A percentile compares a stretch with the other conserved stretches of the same genome.
Evolutionary conservation across 1,140 invertebrate genomes (phyloP).

Genomic region (Aphaenogaster rudis): DNA sequence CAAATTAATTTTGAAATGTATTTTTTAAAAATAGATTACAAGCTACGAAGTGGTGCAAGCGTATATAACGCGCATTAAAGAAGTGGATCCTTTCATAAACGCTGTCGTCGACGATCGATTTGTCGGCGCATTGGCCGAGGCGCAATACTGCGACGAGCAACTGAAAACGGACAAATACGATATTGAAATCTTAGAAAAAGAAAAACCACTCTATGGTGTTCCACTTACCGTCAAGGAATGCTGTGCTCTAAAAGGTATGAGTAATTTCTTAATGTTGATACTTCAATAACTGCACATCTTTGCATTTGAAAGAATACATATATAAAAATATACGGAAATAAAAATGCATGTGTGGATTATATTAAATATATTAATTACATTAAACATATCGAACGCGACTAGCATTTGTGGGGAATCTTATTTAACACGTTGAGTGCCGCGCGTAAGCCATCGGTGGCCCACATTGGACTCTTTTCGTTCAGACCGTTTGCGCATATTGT

Average conservation of each 20-base stretch:
- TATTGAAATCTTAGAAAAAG: constrained; percentile 83
- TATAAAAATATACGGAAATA: not conserved
- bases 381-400: not conserved
- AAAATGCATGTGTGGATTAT: not conserved
- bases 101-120: constrained; percentile 92
- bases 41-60: constrained; percentile 89
- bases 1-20: not conserved
- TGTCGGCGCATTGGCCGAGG: constrained; percentile 90
- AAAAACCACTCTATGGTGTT: constrained; percentile 92
- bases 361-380: not conserved
- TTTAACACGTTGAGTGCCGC: not conserved
- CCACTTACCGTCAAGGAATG: constrained; percentile 93
- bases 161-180: constrained; percentile 83
- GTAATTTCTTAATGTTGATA: not conserved
- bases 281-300: not conserved
- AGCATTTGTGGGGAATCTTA: not conserved
- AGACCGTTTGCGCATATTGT: too few relatives aligned
- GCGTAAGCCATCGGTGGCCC: too few relatives aligned
- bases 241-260: constrained; percentile 89
- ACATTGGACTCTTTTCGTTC: too few relatives aligned
- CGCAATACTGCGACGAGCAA: constrained; percentile 88
- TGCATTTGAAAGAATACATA: not conserved
- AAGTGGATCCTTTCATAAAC: constrained; percentile 92
- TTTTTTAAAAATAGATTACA: constrained; percentile 85
- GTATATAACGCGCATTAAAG: constrained; percentile 90